Evolutionary conservation across 2,797 vertebrate genomes (phyloP), one percentile per base, ranked within the genome.

Genomic region (Danio choprae): DNA sequence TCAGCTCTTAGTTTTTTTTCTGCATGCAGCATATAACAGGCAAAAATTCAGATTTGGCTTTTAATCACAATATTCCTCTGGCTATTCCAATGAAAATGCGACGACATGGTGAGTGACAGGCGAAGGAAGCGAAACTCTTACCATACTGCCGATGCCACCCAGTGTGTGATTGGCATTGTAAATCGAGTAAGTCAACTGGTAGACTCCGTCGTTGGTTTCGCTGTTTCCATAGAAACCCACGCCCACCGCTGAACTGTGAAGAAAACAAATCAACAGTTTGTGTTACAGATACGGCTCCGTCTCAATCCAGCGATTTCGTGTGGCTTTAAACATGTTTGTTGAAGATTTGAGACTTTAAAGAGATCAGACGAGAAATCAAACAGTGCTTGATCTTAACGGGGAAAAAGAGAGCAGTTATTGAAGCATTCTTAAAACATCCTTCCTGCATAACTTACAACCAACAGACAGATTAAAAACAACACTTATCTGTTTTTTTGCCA

Each of bases 161-260:
- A 99, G 90, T 5, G 97, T 98, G 85, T 95, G 96, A 94, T 99
- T 98, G 85, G 95, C 96, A 0, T 94, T 95, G 89, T 95, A 94
- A 90, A 99, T 90, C 77, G 97, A 95, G 76, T 97, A 96, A 90
- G 96, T 96, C 89, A 99, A 93, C 92, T 97, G 97, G 92, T 96
- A 94, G 68, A 96, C 90, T 1, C 97, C 97, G 0, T 99, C 97
- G 0, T 96, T 97, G 92, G 96, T 95, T 93, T 99, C 96, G 0
- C 98, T 98, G 95, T 99, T 99, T 81, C 98, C 98, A 65, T 98
- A 99, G 93, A 99, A 99, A 92, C 98, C 98, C 56, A 97, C 83
- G 36, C 96, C 97, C 1, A 99, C 94, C 0, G 97, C 96, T 15
- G 94, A 94, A 41, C 98, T 99, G 87, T 46, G 81, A 69, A 41